A percentile compares a stretch with the other conserved stretches of the same genome.
Evolutionary conservation across 2,113 vertebrate species (phyloP).

Genomic region (Eupsittula cactorum): DNA sequence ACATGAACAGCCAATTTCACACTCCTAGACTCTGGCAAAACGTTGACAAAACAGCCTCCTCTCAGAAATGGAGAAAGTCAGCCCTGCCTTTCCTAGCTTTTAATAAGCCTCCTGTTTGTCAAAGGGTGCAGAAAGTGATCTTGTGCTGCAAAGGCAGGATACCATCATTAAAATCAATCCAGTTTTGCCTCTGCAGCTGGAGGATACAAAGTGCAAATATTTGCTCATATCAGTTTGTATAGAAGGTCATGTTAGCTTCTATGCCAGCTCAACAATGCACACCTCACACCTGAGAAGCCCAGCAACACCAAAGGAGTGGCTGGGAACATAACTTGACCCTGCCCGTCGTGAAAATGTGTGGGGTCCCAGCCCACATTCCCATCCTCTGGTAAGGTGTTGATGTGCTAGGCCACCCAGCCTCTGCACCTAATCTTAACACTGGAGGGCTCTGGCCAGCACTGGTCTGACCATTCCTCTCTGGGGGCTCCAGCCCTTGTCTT

Average conservation of each 20-base stretch:
- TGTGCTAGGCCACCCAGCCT: no score
- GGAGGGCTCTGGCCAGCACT: rapidly evolving
- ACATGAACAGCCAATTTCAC: conserved; percentile 59
- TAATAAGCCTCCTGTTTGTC: background rate
- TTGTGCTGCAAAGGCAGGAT: background rate
- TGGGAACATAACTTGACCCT: background rate
- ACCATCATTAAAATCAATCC: background rate
- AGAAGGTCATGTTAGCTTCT: background rate
- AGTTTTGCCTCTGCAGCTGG: background rate
- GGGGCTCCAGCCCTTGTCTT: background rate
- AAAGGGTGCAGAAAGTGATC: background rate
- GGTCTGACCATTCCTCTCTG: rapidly evolving
- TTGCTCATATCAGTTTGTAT: rapidly evolving
- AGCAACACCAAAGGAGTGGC: rapidly evolving
- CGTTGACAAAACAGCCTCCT: conserved; percentile 26
- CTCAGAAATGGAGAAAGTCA: background rate
- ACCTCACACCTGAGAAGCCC: background rate
- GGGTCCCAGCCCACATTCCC: background rate
- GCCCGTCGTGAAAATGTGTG: rapidly evolving
- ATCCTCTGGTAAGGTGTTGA: rapidly evolving
- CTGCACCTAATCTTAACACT: background rate
- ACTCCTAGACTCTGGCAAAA: conserved; percentile 39
- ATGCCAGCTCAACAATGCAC: rapidly evolving
- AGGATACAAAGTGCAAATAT: background rate
- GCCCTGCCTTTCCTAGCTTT: background rate